Percentiles rank a stretch among this genome's conserved stretches.
Conservation (phyloP, 2,888 invertebrate species). For the Gibbula magus region DNA sequence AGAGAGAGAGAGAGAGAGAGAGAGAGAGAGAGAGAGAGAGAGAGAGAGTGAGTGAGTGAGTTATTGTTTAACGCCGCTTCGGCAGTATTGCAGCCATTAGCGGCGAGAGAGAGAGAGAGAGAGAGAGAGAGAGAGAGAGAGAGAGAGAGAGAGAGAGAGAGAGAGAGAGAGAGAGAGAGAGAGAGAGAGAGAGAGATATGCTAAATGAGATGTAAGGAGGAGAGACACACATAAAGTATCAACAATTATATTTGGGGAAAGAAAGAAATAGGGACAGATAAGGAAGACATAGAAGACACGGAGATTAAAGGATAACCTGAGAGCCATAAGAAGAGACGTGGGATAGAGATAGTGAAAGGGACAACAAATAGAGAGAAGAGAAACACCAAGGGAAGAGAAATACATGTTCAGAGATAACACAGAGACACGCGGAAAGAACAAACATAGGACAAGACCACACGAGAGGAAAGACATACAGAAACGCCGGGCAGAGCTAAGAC, state of each 20-base stretch:
- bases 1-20: neutral
- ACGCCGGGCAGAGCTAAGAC: neutral
- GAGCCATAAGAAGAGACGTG: too few species aligned
- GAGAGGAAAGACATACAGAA: neutral
- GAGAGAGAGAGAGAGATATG: neutral
- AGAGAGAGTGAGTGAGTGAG: neutral
- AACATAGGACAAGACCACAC: too few species aligned
- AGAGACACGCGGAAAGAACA: too few species aligned
- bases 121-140: too few species aligned
- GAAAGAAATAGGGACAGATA: neutral
- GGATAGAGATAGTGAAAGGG: too few species aligned
- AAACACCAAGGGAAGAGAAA: too few species aligned
- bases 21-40: neutral
- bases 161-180: neutral
- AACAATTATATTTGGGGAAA: slow-evolving; percentile 11
- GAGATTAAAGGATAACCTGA: neutral
- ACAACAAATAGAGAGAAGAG: too few species aligned
- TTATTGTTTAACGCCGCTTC: too few species aligned
- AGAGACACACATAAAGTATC: neutral
- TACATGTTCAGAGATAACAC: too few species aligned
- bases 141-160: neutral
- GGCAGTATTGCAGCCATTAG: too few species aligned
- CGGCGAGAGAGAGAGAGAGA: neutral
- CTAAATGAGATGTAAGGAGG: neutral
- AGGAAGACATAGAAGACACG: neutral